Evolutionary conservation across 2,113 vertebrate genomes (phyloP), one percentile per base, ranked within the genome.

Genomic region (Circaetus gallicus): DNA sequence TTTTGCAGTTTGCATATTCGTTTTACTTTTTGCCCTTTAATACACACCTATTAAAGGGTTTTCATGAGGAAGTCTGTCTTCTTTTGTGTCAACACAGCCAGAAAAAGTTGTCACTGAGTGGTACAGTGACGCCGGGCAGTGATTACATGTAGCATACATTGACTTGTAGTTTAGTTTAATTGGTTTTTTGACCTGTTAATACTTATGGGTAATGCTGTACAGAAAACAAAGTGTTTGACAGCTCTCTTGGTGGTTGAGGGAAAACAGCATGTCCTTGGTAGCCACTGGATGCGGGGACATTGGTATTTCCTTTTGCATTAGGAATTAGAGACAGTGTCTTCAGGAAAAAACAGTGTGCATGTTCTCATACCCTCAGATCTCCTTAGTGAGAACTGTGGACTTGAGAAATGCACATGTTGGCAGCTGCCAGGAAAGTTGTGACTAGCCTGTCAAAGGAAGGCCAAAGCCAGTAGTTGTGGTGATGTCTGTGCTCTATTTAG

Each of bases 241-340:
- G 16, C 19, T 6, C 4, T 18, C 16, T 32, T 52, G 40, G 5
- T 58, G 43, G 31, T 8, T 25, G 71, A 49, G 45, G 38, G n/a
- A 10, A 53, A 65, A 26, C 28, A 42, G 13, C 17, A 3, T 10
- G 7, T 26, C 17, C 20, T 32, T 43, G 13, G 43, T 72, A 66
- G 38, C 31, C 1, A 3, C 58, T 77, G n/a, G 15, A 7, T 32
- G 15, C 0, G 0, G 20, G 13, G 42, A 13, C 20, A 10, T 47
- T 1, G 1, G 7, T 32, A 10, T 56, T 92, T 45, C 29, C 59
- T 67, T 58, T 58, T 73, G 34, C 25, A 2, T 40, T 58, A 62
- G 63, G 22, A 78, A 38, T 49, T 38, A 4, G 38, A 36, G 49
- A 34, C 8, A 2, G 24, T 11, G 18, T 78, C 21, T 45, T 52